Evolutionary conservation across 2,113 vertebrate species (phyloP).

Genomic region (Calypte anna): DNA sequence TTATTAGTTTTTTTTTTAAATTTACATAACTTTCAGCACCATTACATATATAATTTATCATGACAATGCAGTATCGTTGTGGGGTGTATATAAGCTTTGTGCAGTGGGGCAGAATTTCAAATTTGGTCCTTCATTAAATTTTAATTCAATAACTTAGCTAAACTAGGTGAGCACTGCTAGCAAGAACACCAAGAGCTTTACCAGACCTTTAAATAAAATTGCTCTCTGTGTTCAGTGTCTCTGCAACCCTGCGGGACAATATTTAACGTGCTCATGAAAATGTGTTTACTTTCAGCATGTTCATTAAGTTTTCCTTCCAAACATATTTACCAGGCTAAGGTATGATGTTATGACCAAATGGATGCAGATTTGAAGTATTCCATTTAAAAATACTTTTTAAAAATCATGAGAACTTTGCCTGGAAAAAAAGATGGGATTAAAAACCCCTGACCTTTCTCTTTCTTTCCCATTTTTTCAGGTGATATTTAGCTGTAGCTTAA

Average conservation of each 20-base stretch:
- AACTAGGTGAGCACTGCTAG: constrained; percentile 63
- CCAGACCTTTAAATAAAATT: constrained; percentile 42
- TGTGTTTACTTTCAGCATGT: constrained; percentile 11
- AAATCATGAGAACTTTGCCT: background rate
- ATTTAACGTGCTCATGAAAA: background rate
- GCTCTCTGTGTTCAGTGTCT: background rate
- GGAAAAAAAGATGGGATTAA: background rate
- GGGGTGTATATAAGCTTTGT: constrained; percentile 74
- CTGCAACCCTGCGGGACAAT: background rate
- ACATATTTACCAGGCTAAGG: background rate
- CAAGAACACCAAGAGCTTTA: constrained; percentile 37
- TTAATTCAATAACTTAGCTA: constrained; percentile 71
- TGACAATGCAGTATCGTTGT: constrained; percentile 56
- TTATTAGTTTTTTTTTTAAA: constrained; percentile 78
- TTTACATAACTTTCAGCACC: constrained; percentile 78
- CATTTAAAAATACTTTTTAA: background rate
- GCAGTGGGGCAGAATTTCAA: constrained; percentile 75
- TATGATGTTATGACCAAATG: background rate
- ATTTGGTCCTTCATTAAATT: constrained; percentile 75
- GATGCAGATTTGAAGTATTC: background rate
- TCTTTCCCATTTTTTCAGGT: background rate
- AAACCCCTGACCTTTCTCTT: background rate
- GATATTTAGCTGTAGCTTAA: background rate
- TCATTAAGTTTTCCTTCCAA: background rate
- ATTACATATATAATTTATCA: constrained; percentile 79